Evolutionary conservation across 2,113 vertebrate genomes (phyloP).

Genomic region (Antidorcas marsupialis): DNA sequence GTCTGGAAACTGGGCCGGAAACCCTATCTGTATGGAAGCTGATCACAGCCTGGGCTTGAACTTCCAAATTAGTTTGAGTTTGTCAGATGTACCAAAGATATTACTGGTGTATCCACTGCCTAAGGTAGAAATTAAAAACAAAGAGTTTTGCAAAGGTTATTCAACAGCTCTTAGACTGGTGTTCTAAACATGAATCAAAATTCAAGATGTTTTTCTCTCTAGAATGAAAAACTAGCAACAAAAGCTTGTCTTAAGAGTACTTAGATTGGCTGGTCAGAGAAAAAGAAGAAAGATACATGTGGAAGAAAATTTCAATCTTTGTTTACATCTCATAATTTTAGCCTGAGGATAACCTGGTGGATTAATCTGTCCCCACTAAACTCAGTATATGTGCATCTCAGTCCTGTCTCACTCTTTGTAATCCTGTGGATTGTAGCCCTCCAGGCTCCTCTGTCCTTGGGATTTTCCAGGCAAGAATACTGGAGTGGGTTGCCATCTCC

Average conservation of each 20-base stretch:
- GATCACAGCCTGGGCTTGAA: not conserved
- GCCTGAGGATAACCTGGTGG: not conserved
- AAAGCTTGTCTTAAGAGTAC: not conserved
- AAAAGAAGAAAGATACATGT: not conserved
- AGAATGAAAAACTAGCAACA: not conserved
- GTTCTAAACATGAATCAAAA: not conserved
- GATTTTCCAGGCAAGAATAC: not conserved
- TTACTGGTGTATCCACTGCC: not conserved
- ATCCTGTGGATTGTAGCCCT: not conserved
- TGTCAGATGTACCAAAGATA: not conserved
- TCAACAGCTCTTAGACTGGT: not conserved
- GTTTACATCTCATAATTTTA: not conserved
- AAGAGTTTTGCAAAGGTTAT: not conserved
- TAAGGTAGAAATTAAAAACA: slow-evolving; percentile 8
- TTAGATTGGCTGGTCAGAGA: not conserved
- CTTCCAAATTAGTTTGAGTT: not conserved
- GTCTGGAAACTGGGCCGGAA: slow-evolving; percentile 50
- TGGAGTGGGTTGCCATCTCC: not conserved
- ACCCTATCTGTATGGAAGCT: not conserved
- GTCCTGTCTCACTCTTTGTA: not conserved
- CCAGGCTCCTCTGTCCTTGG: not conserved
- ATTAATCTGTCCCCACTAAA: fast-evolving
- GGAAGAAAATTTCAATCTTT: not conserved
- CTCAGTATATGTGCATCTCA: not conserved
- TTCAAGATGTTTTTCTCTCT: not conserved